Percentiles rank a stretch among this genome's conserved stretches.
phyloP scores from a whole-genome alignment of 2,888 invertebrate genomes.

The Drosophila maculinotata region DNA sequence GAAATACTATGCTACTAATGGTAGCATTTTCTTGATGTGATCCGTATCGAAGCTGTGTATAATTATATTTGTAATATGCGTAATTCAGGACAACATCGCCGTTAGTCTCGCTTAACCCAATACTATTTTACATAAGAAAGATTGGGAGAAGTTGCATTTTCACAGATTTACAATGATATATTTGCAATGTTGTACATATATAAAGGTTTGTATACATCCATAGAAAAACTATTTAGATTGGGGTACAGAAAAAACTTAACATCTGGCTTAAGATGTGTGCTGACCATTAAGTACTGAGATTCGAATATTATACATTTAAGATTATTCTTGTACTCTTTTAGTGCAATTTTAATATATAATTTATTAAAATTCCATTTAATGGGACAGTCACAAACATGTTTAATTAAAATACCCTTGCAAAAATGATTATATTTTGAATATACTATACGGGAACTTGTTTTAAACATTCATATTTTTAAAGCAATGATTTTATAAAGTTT shows the following conservation, averaged over 20 bases:
- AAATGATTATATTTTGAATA: not conserved
- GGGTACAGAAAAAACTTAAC: constrained; percentile 13
- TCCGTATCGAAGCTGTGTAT: not conserved
- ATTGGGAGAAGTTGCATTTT: not conserved
- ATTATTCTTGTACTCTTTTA: constrained; percentile 16
- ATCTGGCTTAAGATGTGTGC: constrained; percentile 2
- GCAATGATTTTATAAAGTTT: no score
- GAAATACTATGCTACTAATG: not conserved
- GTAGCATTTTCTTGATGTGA: not conserved
- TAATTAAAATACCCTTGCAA: constrained; percentile 16
- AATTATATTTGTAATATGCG: no score
- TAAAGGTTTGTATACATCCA: constrained; percentile 36
- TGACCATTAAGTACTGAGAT: constrained; percentile 1
- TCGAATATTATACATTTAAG: constrained; percentile 5
- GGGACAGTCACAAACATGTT: constrained; percentile 46
- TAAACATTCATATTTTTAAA: no score
- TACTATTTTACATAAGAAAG: not conserved
- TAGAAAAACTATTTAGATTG: constrained; percentile 35
- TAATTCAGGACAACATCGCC: not conserved
- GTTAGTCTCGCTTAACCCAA: not conserved
- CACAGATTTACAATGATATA: constrained; percentile 18
- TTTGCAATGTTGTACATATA: constrained; percentile 24
- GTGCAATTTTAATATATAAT: constrained; percentile 11
- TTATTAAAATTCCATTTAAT: constrained; percentile 43
- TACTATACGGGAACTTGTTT: not conserved